phyloP scores from a whole-genome alignment of 2,797 vertebrate species.

The Phrynocephalus guinanensis region DNA sequence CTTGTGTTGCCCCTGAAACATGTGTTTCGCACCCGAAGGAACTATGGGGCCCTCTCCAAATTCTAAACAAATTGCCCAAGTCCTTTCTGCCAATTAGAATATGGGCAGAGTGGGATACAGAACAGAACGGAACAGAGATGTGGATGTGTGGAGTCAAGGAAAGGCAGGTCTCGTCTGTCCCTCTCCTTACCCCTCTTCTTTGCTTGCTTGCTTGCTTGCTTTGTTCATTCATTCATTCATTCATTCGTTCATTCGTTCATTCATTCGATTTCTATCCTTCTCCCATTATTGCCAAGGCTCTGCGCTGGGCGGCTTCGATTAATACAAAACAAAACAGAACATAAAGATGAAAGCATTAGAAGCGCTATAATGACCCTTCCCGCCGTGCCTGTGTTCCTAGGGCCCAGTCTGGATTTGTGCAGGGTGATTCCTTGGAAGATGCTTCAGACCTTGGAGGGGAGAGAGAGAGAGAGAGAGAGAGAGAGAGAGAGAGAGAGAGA shows the following conservation, averaged over 20 bases:
- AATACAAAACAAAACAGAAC: too few species aligned
- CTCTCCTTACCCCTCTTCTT: not conserved
- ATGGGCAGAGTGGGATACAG: not conserved
- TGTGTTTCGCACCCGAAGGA: not conserved
- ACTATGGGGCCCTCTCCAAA: not conserved
- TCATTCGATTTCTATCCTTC: too few species aligned
- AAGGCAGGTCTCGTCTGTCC: not conserved
- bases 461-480: not conserved
- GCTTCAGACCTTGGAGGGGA: rapidly evolving
- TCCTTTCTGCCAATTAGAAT: not conserved
- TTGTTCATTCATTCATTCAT: too few species aligned
- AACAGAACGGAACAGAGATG: not conserved
- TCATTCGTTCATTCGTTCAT: too few species aligned
- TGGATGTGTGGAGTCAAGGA: not conserved
- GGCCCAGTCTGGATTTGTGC: not conserved
- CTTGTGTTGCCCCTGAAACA: too few species aligned
- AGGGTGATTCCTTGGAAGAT: not conserved
- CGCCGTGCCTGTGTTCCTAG: not conserved
- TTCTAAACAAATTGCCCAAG: not conserved
- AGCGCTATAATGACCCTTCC: too few species aligned
- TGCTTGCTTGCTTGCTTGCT: too few species aligned
- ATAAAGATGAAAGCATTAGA: too few species aligned
- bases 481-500: too few species aligned
- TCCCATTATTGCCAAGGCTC: too few species aligned
- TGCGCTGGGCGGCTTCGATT: too few species aligned